phyloP scores from a whole-genome alignment of 2,888 invertebrate species.

The Ormyrus thymus region DNA sequence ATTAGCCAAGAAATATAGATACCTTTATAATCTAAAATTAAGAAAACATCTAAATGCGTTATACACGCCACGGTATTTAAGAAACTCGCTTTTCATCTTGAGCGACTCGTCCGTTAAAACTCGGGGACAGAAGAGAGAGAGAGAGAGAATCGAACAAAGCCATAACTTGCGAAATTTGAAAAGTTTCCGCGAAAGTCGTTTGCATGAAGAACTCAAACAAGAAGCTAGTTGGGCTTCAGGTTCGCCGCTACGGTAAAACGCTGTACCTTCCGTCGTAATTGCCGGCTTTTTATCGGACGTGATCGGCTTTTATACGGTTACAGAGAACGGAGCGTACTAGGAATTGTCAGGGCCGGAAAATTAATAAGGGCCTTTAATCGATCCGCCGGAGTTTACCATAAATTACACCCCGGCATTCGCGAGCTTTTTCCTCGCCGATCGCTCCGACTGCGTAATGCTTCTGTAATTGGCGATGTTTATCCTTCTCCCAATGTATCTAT shows the following conservation, averaged over 20 bases:
- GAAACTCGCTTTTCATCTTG: too few relatives aligned
- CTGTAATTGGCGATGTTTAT: conserved; percentile 5
- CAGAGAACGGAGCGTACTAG: conserved; percentile 7
- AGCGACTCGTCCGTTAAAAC: too few relatives aligned
- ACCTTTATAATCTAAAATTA: too few relatives aligned
- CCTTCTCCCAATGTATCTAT: conserved; percentile 10
- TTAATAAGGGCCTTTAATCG: neutral
- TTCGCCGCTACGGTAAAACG: neutral
- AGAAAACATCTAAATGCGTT: too few relatives aligned
- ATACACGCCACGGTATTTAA: too few relatives aligned
- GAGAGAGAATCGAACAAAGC: neutral
- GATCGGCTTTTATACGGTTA: conserved; percentile 1
- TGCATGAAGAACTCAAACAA: neutral
- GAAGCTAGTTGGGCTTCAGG: neutral
- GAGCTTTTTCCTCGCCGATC: neutral
- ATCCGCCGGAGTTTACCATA: neutral
- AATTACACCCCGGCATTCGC: conserved; percentile 2
- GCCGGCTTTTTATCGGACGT: neutral
- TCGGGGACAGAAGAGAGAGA: neutral
- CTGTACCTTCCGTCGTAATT: neutral
- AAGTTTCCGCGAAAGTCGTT: too few relatives aligned
- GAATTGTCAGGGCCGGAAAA: neutral
- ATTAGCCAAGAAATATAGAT: too few relatives aligned
- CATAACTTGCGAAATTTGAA: too few relatives aligned
- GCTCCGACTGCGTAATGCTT: neutral